phyloP scores from a whole-genome alignment of 2,888 invertebrate species.

The Thera britannica region DNA sequence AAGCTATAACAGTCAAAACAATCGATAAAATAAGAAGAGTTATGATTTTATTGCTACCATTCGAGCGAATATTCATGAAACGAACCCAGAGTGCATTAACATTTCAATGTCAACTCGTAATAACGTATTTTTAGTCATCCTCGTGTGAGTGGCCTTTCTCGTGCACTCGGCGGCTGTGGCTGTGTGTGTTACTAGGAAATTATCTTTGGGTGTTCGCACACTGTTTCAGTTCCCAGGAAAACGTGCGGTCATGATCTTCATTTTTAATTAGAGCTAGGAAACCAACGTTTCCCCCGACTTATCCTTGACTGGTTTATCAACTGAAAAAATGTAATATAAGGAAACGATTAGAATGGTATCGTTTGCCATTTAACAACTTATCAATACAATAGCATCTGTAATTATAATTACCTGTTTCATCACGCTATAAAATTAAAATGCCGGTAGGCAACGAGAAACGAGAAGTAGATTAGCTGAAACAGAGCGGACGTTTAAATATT shows the following conservation, averaged over 20 bases:
- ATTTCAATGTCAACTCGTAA: conserved; percentile 84
- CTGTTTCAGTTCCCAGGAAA: conserved; percentile 49
- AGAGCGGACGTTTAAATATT: conserved; percentile 53
- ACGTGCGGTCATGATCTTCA: conserved; percentile 45
- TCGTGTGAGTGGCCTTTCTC: conserved; percentile 75
- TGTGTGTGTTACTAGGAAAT: conserved; percentile 68
- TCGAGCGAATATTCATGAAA: conserved; percentile 69
- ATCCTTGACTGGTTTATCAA: conserved; percentile 37
- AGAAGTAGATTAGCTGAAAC: conserved; percentile 42
- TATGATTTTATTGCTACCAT: conserved; percentile 56
- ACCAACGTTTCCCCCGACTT: conserved; percentile 40
- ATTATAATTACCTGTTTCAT: conserved; percentile 58
- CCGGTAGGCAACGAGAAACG: conserved; percentile 38
- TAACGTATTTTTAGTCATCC: conserved; percentile 79
- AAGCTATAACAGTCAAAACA: conserved; percentile 71
- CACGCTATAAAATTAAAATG: conserved; percentile 45
- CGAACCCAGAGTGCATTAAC: conserved; percentile 80
- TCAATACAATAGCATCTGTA: conserved; percentile 65
- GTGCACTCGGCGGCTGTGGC: conserved; percentile 50
- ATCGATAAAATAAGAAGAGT: conserved; percentile 69
- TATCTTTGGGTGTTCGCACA: conserved; percentile 67
- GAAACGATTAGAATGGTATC: conserved; percentile 70
- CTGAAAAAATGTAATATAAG: conserved; percentile 52
- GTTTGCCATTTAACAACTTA: conserved; percentile 63
- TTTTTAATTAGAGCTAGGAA: conserved; percentile 46